Conservation (phyloP, 2,113 vertebrate genomes). For the Amazona vittata region DNA sequence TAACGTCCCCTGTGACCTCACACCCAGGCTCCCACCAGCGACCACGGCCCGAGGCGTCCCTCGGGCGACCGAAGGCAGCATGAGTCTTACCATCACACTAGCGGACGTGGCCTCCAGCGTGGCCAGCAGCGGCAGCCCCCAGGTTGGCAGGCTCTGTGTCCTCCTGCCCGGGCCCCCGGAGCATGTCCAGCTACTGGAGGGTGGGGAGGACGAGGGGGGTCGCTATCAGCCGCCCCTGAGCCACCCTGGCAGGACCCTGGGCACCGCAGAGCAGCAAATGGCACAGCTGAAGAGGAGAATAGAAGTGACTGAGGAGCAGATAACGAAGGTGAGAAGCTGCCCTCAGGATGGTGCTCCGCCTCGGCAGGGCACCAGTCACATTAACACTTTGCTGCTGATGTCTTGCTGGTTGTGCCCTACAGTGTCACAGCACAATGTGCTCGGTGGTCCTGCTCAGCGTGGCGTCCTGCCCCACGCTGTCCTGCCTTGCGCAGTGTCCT, state of each 20-base stretch:
- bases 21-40: background rate
- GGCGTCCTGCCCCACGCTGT: background rate
- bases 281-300: constrained; percentile 66
- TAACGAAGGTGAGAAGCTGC: constrained; percentile 22
- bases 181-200: constrained; percentile 24
- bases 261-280: background rate
- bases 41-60: background rate
- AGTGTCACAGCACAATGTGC: background rate
- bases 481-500: background rate
- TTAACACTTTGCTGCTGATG: background rate
- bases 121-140: background rate
- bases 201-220: background rate
- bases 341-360: no score
- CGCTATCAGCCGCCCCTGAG: background rate
- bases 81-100: constrained; percentile 25
- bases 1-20: background rate
- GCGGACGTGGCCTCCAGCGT: background rate
- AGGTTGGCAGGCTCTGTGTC: background rate
- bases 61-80: background rate
- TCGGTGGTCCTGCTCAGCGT: background rate
- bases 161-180: constrained; percentile 58
- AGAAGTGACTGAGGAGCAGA: constrained; percentile 54
- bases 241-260: background rate
- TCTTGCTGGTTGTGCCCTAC: background rate
- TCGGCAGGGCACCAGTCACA: background rate